phyloP scores from a whole-genome alignment of 2,797 vertebrate species.

The Crenichthys baileyi region DNA sequence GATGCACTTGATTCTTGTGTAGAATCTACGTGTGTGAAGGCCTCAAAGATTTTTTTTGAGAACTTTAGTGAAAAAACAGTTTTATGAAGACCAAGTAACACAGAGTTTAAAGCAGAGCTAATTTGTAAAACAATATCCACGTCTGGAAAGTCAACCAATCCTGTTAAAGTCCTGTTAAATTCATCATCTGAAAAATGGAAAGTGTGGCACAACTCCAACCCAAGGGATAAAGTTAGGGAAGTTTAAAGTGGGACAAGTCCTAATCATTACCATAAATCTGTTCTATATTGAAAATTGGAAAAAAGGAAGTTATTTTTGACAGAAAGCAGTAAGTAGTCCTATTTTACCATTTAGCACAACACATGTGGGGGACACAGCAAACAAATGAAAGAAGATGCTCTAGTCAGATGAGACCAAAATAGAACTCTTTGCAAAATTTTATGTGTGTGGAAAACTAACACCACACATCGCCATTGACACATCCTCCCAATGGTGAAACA shows the following conservation, averaged over 20 bases:
- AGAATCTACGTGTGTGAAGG: neutral
- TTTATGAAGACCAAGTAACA: neutral
- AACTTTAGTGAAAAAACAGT: neutral
- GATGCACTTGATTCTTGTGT: neutral
- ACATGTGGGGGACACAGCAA: neutral
- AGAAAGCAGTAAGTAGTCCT: neutral
- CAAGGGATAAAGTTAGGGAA: neutral
- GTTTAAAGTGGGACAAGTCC: too few relatives aligned
- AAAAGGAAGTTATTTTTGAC: neutral
- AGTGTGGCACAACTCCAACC: neutral
- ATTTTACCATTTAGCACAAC: neutral
- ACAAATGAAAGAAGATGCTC: neutral
- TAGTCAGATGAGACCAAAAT: neutral
- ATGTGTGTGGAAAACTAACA: neutral
- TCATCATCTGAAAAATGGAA: neutral
- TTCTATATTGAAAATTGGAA: neutral
- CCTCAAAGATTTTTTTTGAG: too few relatives aligned
- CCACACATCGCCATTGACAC: neutral
- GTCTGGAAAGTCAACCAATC: neutral
- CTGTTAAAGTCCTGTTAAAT: neutral
- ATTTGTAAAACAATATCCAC: neutral
- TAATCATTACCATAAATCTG: neutral
- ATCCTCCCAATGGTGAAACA: neutral
- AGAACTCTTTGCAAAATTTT: neutral
- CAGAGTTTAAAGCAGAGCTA: neutral